Base-by-base conservation (phyloP, 2,888 invertebrate genomes). In the Ophonus ardosiacus region DNA sequence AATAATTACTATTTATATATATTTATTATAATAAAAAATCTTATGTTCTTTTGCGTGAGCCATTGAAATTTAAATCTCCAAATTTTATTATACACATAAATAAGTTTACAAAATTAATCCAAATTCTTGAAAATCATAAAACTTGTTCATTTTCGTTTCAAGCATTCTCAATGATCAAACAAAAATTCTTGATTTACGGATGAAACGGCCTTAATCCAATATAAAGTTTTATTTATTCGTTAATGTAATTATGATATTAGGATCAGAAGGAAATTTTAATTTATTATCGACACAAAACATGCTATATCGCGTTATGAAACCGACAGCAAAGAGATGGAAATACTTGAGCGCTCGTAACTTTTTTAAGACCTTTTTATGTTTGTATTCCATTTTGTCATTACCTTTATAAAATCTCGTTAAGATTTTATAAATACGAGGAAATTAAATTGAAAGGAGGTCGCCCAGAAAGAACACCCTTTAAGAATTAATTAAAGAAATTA, bases 331-430 rank as follows among this genome's bases (percentile, higher is more conserved):
- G 56, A 40, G 57, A 80, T 59, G 79, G 43, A 79, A 59, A 59
- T 61, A 40, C 38, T 80, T 38, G 51, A 61, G n/a, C 40, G 80
- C 80, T 80, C 80, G 61, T 80, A 80, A 80, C 61, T 78, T 78
- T 80, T 80, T 78, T 78, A 78, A 78, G 78, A 57, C 76, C 56
- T 78, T 78, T 78, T 80, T 61, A 80, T 80, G 80, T 80, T 78
- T 78, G 61, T 61, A 40, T 80, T 80, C 80, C 63, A 80, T 80
- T 80, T 80, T 80, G 40, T 61, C 59, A 61, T 61, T 80, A 61
- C 59, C 80, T 61, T 80, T 80, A 59, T 38, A 80, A 80, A 80
- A 80, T 80, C 80, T 80, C 59, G 80, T 80, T 40, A 61, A 31
- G 61, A 56, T 57, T 78, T 78, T 24, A 78, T 24, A 78, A 78